These are phyloP conservation scores for Cryptus viduatorius DNA, from an alignment of 2,888 invertebrate species.

Conservation along the genomic window DNA sequence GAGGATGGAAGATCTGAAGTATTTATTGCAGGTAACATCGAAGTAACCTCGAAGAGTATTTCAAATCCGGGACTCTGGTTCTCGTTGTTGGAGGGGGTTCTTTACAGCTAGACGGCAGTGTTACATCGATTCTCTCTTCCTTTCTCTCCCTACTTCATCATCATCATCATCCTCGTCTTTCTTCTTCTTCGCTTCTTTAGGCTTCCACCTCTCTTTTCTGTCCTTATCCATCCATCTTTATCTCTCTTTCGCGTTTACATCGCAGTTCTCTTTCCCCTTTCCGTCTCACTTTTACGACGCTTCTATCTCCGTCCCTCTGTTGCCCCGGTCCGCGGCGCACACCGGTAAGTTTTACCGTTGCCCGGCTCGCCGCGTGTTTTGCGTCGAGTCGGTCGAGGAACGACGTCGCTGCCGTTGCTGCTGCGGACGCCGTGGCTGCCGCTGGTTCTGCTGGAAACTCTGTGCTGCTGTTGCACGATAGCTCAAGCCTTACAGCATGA, in stretches of 20 bases:
- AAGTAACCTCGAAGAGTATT: constrained; percentile 35
- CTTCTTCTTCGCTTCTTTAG: constrained; percentile 1
- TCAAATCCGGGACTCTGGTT: constrained; percentile 51
- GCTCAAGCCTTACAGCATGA: constrained; percentile 11
- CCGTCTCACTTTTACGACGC: constrained; percentile 30
- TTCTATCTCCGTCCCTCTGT: constrained; percentile 8
- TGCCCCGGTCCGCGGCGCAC: constrained; percentile 55
- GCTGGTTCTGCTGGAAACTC: constrained; percentile 21
- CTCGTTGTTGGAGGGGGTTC: constrained; percentile 72
- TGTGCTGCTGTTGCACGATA: constrained; percentile 1
- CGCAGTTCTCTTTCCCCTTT: constrained; percentile 4
- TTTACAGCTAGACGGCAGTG: constrained; percentile 82
- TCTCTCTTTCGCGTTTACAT: constrained; percentile 54
- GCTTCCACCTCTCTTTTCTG: constrained; percentile 21
- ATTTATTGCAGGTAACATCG: not conserved
- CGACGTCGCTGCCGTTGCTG: constrained; percentile 24
- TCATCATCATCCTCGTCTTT: constrained; percentile 28
- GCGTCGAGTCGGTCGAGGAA: constrained; percentile 51
- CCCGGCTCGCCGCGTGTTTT: constrained; percentile 64
- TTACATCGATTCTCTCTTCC: constrained; percentile 75
- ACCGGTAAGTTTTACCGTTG: constrained; percentile 75
- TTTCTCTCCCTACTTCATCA: constrained; percentile 40
- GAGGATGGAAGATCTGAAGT: not conserved
- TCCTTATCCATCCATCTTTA: constrained; percentile 56
- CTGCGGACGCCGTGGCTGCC: constrained; percentile 17